Evolutionary conservation across 2,888 invertebrate genomes (phyloP), one percentile per base, ranked within the genome.

Genomic region (Agonopterix arenella): DNA sequence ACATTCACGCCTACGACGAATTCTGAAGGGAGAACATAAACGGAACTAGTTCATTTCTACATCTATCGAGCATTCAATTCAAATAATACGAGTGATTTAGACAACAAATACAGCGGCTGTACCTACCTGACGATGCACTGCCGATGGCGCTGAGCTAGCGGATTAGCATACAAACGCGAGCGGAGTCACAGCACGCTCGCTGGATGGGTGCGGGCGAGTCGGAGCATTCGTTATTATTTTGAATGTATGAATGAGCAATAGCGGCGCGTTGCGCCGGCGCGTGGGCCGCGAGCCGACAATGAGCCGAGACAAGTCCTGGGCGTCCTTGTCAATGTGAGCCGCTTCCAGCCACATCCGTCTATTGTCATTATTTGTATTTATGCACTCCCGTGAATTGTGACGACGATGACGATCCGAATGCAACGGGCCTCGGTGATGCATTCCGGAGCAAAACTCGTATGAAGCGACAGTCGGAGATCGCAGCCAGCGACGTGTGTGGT

Each of bases 311-410:
- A 82, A 84, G 84, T 85, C 86, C 85, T 84, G 83, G 84, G 84
- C 88, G 88, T 84, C 88, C 88, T 88, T 89, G 88, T 88, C 88
- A 88, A 88, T 89, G 89, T 83, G 84, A 88, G 85, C 89, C 83
- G 81, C 88, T 88, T 85, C 84, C 83, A 83, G 74, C 82, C 80
- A 88, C 84, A 88, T 88, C 89, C 88, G 88, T 88, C 88, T 85
- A 88, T 86, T 86, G 86, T 86, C 81, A 75, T 74, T 84, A 76
- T 85, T 82, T 83, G 80, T 84, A 77, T 85, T 74, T 73, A 80
- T 84, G 79, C 77, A 81, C 80, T 84, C 80, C 79, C 78, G 83
- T 81, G 75, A 73, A 71, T 76, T 67, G 71, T 76, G 78, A 73
- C 76, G 69, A 81, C 80, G 81, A 81, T 81, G 81, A 84, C 80